Evolutionary conservation across 2,113 vertebrate species (phyloP), one percentile per base, ranked within the genome.

Genomic region (Xiphophorus hellerii): DNA sequence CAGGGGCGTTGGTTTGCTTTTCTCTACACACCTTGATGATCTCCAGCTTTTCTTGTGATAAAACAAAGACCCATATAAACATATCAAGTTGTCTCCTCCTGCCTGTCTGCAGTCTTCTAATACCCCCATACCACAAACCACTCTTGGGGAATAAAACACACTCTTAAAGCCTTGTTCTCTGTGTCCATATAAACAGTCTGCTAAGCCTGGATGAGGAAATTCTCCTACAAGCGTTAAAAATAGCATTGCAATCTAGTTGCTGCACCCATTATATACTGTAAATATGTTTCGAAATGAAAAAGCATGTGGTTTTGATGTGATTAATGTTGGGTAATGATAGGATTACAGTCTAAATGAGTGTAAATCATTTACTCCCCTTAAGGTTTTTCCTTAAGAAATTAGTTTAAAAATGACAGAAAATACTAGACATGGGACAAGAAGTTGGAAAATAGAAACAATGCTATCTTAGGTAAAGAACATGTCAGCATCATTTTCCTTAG

Each of bases 111-210:
- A 85, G 89, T 86, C 83, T 39, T 71, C 22, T 72, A 79, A 84
- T 84, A 63, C 58, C 64, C 60, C 77, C 42, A 44, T 72, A 79
- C 81, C 74, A 77, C 81, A 74, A 81, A 85, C 67, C 64, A 25
- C 66, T 84, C 87, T 83, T 54, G 35, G 44, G 80, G 84, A 64
- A 76, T 54, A 51, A 60, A 31, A 33, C 27, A 62, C 61, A 74
- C 65, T 71, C 5, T 29, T 33, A 61, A 77, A 71, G 48, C 71
- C 66, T 31, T 29, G 29, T 78, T 86, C 62, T 69, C 61, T 80
- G 60, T 71, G 84, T 77, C 42, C 68, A 68, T 75, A 78, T 77
- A 69, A 78, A 89, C 75, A 78, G 65, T 79, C 72, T 78, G 73
- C 70, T 74, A 87, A 68, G 44, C 29, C 67, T 0, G 51, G 7